These are phyloP conservation scores for Gymnoscopelus braueri DNA, from an alignment of 2,797 vertebrate species.

Conservation along the genomic window DNA sequence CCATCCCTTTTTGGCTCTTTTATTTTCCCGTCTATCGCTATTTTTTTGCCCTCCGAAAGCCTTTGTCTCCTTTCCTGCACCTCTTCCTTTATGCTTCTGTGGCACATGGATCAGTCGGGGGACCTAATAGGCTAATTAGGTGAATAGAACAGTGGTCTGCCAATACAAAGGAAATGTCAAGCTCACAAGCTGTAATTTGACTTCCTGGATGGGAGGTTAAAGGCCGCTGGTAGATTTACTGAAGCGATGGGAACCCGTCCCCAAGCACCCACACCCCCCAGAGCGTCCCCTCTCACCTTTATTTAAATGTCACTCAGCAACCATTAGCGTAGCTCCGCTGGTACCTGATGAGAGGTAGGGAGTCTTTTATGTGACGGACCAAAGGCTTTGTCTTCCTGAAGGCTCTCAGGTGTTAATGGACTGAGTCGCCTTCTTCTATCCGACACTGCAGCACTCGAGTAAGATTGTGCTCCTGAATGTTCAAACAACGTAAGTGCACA, in stretches of 20 bases:
- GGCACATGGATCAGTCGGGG: constrained; percentile 59
- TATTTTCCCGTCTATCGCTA: constrained; percentile 15
- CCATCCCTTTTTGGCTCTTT: background rate
- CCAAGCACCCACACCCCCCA: constrained; percentile 26
- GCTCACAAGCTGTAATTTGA: constrained; percentile 72
- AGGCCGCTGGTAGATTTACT: constrained; percentile 66
- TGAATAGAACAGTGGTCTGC: constrained; percentile 67
- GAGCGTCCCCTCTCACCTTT: constrained; percentile 75
- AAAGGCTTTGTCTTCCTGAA: constrained; percentile 15
- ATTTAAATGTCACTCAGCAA: constrained; percentile 81
- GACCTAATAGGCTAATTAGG: constrained; percentile 82
- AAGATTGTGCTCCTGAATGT: no score
- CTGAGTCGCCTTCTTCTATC: constrained; percentile 8
- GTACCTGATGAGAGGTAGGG: constrained; percentile 3
- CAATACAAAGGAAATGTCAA: constrained; percentile 80
- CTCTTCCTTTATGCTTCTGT: constrained; percentile 53
- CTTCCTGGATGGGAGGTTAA: constrained; percentile 72
- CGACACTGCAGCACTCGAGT: background rate
- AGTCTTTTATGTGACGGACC: constrained; percentile 25
- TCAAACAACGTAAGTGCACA: no score
- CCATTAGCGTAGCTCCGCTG: constrained; percentile 46
- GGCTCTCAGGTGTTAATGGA: constrained; percentile 22
- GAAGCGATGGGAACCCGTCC: constrained; percentile 41
- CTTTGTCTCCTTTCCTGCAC: background rate
- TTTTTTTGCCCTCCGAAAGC: background rate